phyloP scores from a whole-genome alignment of 2,797 vertebrate genomes.

The Moxostoma hubbsi region DNA sequence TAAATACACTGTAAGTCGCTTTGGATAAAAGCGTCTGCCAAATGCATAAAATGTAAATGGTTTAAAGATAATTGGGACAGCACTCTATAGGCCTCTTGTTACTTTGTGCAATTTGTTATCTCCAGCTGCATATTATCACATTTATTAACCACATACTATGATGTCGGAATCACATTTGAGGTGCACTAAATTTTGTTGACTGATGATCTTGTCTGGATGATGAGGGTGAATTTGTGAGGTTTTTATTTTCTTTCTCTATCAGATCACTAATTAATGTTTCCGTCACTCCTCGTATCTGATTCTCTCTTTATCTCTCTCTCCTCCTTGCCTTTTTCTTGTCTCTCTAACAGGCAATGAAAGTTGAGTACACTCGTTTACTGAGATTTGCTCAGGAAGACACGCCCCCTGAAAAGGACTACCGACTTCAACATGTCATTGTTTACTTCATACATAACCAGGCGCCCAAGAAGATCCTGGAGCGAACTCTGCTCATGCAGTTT shows the following conservation, averaged over 20 bases:
- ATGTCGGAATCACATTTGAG: no score
- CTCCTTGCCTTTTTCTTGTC: constrained; percentile 32
- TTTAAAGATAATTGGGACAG: not conserved
- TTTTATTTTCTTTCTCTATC: not conserved
- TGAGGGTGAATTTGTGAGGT: no score
- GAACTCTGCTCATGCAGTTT: constrained; percentile 94
- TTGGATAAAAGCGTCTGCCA: no score
- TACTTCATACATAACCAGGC: constrained; percentile 97
- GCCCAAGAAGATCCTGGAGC: constrained; percentile 96
- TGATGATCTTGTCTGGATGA: not conserved
- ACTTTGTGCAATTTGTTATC: no score
- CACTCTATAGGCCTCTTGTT: no score
- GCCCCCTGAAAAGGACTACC: constrained; percentile 89
- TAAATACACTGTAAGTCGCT: no score
- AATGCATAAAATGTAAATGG: no score
- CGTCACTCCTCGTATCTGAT: constrained; percentile 3
- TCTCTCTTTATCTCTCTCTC: not conserved
- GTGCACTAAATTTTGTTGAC: not conserved
- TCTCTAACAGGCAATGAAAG: constrained; percentile 87
- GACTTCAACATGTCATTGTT: constrained; percentile 90
- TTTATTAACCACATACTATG: no score
- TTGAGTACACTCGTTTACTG: constrained; percentile 91
- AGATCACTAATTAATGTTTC: not conserved
- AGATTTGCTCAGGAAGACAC: constrained; percentile 94
- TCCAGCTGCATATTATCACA: no score